Conservation (phyloP, 2,888 invertebrate genomes). For the Lepidonotus clava region DNA sequence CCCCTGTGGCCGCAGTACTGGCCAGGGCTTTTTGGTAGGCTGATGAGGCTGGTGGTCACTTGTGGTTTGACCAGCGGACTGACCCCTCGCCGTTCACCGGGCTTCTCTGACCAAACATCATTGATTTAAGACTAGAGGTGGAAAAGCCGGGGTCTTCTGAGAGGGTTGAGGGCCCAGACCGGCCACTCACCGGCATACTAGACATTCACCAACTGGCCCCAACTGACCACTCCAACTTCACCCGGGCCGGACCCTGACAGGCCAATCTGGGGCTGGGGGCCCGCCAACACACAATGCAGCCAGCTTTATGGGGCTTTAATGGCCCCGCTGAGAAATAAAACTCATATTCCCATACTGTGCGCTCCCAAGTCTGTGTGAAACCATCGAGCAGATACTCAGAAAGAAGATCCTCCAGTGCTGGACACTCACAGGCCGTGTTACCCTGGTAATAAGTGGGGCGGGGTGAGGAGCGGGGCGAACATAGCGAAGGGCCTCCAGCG, state of each 20-base stretch:
- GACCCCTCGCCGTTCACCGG: neutral
- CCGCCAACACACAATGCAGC: neutral
- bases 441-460: too few relatives aligned
- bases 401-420: too few relatives aligned
- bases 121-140: conserved; percentile 43
- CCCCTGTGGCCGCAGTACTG: neutral
- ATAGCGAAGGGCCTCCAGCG: neutral
- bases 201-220: conserved; percentile 32
- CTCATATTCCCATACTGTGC: neutral
- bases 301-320: conserved; percentile 28
- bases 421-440: too few relatives aligned
- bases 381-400: too few relatives aligned
- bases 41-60: conserved; percentile 32
- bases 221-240: conserved; percentile 23
- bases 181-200: neutral
- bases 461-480: neutral
- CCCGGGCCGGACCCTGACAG: neutral
- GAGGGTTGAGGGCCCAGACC: neutral
- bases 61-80: conserved; percentile 39
- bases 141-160: neutral
- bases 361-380: neutral
- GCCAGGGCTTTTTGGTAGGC: neutral
- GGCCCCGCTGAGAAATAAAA: neutral
- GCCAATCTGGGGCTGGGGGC: conserved; percentile 33
- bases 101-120: neutral